phyloP scores from a whole-genome alignment of 2,113 vertebrate genomes.

The Riparia riparia region DNA sequence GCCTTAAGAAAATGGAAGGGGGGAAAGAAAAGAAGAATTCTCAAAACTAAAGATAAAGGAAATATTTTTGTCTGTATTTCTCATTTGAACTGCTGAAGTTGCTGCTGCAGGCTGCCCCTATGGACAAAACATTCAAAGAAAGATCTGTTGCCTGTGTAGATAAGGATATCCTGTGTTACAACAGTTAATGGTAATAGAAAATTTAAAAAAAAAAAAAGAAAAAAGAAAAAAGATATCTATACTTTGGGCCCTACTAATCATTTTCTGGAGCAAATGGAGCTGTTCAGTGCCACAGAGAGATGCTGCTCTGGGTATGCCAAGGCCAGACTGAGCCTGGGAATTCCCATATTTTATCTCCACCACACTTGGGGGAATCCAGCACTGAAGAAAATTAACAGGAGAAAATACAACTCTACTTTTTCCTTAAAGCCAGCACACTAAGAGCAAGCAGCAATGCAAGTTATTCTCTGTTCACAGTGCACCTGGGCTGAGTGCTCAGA shows the following conservation, averaged over 20 bases:
- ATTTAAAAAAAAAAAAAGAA: too few species aligned
- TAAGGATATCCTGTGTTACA: background rate
- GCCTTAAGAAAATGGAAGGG: background rate
- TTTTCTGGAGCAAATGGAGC: background rate
- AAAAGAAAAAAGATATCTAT: background rate
- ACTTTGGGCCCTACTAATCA: background rate
- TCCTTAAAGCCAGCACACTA: background rate
- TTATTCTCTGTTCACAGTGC: accelerated
- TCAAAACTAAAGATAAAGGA: background rate
- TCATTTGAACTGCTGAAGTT: background rate
- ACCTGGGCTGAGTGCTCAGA: background rate
- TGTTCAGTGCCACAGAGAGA: background rate
- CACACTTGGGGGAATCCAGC: background rate
- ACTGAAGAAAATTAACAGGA: background rate
- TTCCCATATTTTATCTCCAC: background rate
- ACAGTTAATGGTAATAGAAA: background rate
- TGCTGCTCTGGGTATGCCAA: background rate
- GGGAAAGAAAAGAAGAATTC: background rate
- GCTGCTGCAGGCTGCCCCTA: background rate
- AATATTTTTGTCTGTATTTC: background rate
- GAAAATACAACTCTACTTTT: background rate
- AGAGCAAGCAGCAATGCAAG: background rate
- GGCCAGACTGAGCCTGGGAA: background rate
- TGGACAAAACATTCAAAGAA: background rate
- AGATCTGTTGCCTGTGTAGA: background rate